A percentile compares a stretch with the other conserved stretches of the same genome.
Evolutionary conservation across 2,113 vertebrate genomes (phyloP).

Genomic region (Tetrao urogallus): DNA sequence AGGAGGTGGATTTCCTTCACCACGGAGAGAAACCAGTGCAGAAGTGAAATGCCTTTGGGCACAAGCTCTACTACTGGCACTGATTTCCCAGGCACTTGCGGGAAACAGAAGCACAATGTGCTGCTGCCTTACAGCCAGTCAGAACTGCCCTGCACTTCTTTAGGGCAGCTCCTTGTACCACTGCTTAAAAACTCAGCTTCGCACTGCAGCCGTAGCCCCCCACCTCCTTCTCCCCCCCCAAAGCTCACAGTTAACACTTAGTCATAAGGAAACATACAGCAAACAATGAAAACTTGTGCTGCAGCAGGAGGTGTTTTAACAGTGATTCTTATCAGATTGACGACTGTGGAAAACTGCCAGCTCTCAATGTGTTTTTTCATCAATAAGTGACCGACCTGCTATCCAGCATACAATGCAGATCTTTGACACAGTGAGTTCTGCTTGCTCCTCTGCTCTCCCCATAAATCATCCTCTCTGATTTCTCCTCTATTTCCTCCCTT

Average conservation of each 20-base stretch:
- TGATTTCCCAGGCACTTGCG: neutral
- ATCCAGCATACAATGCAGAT: neutral
- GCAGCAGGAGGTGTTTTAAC: neutral
- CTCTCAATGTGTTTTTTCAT: neutral
- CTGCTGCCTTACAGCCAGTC: neutral
- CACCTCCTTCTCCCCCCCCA: neutral
- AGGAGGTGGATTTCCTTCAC: neutral
- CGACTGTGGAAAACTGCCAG: neutral
- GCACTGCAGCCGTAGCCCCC: neutral
- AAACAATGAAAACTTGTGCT: neutral
- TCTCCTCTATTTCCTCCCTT: neutral
- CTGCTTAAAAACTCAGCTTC: neutral
- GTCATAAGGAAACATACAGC: neutral
- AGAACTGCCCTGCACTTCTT: neutral
- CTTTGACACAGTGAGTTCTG: neutral
- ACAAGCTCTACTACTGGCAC: neutral
- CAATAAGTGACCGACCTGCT: rapidly evolving
- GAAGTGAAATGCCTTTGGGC: neutral
- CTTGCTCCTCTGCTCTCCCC: neutral
- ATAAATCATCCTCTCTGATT: neutral
- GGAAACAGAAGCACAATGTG: neutral
- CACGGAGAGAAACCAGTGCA: neutral
- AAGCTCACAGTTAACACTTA: neutral
- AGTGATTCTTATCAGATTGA: neutral
- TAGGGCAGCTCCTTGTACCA: neutral